A percentile compares a stretch with the other conserved stretches of the same genome.
Conservation (phyloP, 2,888 invertebrate genomes). For the Desoria tigrina region DNA sequence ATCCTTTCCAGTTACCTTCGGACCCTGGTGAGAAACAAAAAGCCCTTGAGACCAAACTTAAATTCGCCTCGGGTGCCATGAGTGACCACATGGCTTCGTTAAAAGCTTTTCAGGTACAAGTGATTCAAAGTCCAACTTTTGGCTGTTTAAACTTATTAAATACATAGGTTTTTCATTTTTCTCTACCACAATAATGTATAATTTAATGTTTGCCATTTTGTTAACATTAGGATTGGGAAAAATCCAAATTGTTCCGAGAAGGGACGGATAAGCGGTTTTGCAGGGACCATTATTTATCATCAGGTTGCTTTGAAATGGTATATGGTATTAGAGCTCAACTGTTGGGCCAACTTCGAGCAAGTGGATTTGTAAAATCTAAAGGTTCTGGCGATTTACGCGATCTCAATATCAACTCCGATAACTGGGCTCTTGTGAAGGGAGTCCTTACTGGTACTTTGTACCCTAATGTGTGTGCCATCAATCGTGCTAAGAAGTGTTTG, state of each 20-base stretch:
- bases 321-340: constrained; percentile 80
- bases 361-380: constrained; percentile 64
- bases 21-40: constrained; percentile 68
- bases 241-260: constrained; percentile 55
- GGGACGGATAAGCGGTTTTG: constrained; percentile 58
- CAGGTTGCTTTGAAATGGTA: constrained; percentile 86
- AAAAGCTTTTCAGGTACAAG: constrained; percentile 70
- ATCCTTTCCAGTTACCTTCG: constrained; percentile 75
- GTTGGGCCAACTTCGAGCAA: constrained; percentile 72
- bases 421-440: constrained; percentile 89
- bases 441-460: constrained; percentile 85
- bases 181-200: no score
- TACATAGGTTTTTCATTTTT: no score
- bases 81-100: constrained; percentile 90
- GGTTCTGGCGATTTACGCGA: constrained; percentile 68
- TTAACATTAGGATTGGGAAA: constrained; percentile 58
- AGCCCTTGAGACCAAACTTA: constrained; percentile 65
- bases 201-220: no score
- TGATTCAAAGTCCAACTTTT: no score
- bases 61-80: constrained; percentile 72
- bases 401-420: constrained; percentile 78
- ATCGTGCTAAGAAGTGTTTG: constrained; percentile 27
- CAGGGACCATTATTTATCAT: constrained; percentile 71
- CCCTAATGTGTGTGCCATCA: constrained; percentile 67
- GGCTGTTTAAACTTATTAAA: no score